Conservation (phyloP, 2,797 vertebrate genomes). For the Scomberomorus guttatus region DNA sequence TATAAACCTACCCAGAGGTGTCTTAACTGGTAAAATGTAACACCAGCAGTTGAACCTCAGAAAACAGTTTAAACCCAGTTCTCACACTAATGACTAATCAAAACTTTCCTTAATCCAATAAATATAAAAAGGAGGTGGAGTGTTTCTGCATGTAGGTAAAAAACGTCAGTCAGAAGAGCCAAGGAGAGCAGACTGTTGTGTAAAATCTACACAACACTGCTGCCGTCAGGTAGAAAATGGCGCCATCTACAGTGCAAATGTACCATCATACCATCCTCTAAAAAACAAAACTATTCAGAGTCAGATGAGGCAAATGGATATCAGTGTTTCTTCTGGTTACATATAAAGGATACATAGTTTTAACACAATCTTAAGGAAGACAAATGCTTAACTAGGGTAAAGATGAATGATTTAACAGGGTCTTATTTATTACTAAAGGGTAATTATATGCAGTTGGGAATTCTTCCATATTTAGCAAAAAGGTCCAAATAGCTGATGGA, state of each 20-base stretch:
- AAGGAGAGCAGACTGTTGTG: not conserved
- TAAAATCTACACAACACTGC: not conserved
- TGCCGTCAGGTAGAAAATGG: constrained; percentile 11
- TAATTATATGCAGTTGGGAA: not conserved
- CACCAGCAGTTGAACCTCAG: too few relatives aligned
- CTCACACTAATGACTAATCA: not conserved
- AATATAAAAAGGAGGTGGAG: not conserved
- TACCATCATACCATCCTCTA: not conserved
- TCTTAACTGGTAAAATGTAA: not conserved
- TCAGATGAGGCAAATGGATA: not conserved
- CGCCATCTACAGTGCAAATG: constrained; percentile 54
- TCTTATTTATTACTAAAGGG: not conserved
- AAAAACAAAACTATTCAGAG: not conserved
- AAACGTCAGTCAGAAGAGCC: too few relatives aligned
- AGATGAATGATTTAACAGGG: not conserved
- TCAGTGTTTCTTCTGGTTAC: not conserved
- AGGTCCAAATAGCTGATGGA: not conserved
- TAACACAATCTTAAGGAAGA: not conserved
- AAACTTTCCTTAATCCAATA: too few relatives aligned
- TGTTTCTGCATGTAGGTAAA: not conserved
- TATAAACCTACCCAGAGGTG: not conserved
- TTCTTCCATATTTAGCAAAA: not conserved
- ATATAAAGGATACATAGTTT: not conserved
- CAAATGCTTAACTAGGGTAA: not conserved
- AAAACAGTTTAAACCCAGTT: not conserved